Percentiles rank a stretch among this genome's conserved stretches.
phyloP scores from a whole-genome alignment of 2,888 invertebrate genomes.

The Caradrina kadenii region DNA sequence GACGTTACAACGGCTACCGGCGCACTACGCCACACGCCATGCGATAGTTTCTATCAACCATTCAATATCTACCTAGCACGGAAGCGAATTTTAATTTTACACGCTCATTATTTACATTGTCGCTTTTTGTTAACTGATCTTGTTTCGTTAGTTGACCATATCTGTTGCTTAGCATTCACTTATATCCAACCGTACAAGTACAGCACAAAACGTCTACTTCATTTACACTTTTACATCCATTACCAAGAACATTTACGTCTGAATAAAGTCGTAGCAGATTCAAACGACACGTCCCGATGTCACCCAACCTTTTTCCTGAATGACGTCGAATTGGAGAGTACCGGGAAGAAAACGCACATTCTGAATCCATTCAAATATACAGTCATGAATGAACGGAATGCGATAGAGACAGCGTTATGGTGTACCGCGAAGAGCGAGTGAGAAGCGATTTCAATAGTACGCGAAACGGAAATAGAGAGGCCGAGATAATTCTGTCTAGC shows the following conservation, averaged over 20 bases:
- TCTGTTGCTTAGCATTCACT: constrained; percentile 22
- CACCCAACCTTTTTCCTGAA: constrained; percentile 72
- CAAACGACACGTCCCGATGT: constrained; percentile 74
- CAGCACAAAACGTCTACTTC: not conserved
- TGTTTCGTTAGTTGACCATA: constrained; percentile 60
- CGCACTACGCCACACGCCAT: constrained; percentile 82
- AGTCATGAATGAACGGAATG: constrained; percentile 89
- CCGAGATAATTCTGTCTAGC: constrained; percentile 90
- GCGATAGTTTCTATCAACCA: constrained; percentile 82
- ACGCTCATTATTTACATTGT: constrained; percentile 73
- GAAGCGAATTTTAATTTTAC: constrained; percentile 81
- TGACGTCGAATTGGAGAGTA: constrained; percentile 72
- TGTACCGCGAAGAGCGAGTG: constrained; percentile 72
- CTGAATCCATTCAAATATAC: constrained; percentile 87
- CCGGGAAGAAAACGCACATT: constrained; percentile 81
- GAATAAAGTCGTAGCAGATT: constrained; percentile 24
- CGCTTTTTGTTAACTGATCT: constrained; percentile 64
- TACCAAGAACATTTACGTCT: not conserved
- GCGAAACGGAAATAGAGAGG: constrained; percentile 90
- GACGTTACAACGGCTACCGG: constrained; percentile 86
- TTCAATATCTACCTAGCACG: constrained; percentile 83
- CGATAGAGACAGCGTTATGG: constrained; percentile 81
- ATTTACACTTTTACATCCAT: not conserved
- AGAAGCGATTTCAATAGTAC: constrained; percentile 88
- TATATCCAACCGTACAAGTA: constrained; percentile 5